Evolutionary conservation across 2,113 vertebrate genomes (phyloP).

Genomic region (Poeciliopsis prolifica): DNA sequence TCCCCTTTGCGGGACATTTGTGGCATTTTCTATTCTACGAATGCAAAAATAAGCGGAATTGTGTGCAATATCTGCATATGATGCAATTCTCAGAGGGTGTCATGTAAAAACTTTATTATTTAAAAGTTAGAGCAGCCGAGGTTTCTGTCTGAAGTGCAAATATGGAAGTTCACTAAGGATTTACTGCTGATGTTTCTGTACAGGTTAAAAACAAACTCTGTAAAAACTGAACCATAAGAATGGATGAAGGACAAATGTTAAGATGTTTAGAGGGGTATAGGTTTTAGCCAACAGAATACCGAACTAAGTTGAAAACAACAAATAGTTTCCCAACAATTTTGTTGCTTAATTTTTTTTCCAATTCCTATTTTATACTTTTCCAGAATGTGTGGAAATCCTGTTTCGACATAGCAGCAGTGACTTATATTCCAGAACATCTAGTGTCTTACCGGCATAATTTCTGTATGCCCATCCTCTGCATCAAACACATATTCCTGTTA

Average conservation of each 20-base stretch:
- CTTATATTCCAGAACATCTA: background rate
- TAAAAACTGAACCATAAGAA: background rate
- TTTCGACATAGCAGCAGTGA: background rate
- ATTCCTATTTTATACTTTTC: background rate
- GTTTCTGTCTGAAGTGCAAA: background rate
- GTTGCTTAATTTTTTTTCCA: background rate
- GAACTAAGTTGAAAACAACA: background rate
- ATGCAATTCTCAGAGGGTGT: background rate
- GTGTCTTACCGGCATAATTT: conserved; percentile 91
- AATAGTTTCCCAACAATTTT: background rate
- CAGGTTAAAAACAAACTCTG: background rate
- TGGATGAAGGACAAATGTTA: background rate
- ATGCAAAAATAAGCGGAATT: background rate
- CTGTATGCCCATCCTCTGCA: conserved; percentile 86
- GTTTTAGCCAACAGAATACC: background rate
- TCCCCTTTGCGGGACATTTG: no score
- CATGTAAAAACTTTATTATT: background rate
- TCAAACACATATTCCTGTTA: conserved; percentile 90
- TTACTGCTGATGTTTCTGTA: no score
- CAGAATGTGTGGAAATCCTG: background rate
- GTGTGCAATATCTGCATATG: background rate
- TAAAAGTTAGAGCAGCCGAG: background rate
- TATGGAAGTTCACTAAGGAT: background rate
- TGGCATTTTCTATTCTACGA: no score
- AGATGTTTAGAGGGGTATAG: background rate